A percentile compares a stretch with the other conserved stretches of the same genome.
Evolutionary conservation across 92 coral and sea anemone species (phyloP).

Genomic region (Scolanthus callimorphus): DNA sequence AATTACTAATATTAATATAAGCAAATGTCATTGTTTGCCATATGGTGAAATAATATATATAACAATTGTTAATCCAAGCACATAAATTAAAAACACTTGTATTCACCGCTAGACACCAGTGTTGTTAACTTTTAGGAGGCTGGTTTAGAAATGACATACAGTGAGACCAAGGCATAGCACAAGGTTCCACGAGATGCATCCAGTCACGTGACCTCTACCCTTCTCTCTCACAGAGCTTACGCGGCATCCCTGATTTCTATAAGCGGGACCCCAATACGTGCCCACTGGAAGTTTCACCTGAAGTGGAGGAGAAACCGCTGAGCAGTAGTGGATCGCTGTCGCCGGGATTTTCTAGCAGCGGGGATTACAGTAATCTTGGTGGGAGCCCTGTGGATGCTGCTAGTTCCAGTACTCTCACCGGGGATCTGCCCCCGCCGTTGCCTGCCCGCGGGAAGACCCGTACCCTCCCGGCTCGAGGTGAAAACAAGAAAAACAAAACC

Average conservation of each 20-base stretch:
- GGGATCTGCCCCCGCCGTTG: constrained; percentile 28
- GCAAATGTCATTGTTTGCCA: no score
- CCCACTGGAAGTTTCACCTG: constrained; percentile 29
- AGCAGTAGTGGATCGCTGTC: constrained; percentile 1
- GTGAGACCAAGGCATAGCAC: no score
- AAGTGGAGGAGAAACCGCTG: constrained; percentile 2
- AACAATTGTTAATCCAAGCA: no score
- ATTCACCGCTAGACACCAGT: no score
- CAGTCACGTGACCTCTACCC: background rate
- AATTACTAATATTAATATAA: no score
- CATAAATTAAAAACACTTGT: no score
- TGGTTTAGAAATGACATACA: no score
- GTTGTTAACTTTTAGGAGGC: no score
- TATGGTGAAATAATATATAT: no score
- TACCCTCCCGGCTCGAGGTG: constrained; percentile 6
- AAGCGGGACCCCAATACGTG: constrained; percentile 14
- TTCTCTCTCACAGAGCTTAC: constrained; percentile 20
- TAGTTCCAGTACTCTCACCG: constrained; percentile 31
- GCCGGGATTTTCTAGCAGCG: constrained; percentile 20
- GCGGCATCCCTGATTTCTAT: constrained; percentile 23
- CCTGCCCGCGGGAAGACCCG: constrained; percentile 37
- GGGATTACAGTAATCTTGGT: constrained; percentile 11
- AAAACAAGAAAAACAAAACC: constrained; percentile 3
- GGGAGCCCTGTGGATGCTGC: constrained; percentile 12
- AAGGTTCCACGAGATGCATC: no score